Conservation (phyloP, 1,140 invertebrate species). For the Aphaenogaster floridana region DNA sequence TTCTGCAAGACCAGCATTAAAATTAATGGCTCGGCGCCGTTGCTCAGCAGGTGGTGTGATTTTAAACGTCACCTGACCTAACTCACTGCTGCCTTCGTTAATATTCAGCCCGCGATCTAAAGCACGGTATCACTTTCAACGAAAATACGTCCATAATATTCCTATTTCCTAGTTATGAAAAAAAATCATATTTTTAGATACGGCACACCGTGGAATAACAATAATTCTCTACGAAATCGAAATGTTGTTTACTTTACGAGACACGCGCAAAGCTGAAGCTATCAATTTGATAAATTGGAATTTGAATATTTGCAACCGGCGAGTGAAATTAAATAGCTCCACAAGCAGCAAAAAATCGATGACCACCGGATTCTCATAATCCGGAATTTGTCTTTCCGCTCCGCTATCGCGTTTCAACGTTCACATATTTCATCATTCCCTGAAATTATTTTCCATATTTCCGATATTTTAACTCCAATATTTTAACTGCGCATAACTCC, state of each 20-base stretch:
- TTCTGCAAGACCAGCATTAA: conserved; percentile 73
- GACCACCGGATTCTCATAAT: conserved; percentile 44
- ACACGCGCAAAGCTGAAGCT: background rate
- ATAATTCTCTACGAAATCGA: background rate
- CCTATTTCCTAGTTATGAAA: background rate
- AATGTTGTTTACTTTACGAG: conserved; percentile 10
- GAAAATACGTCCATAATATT: conserved; percentile 14
- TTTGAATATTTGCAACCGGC: conserved; percentile 32
- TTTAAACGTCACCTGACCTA: conserved; percentile 65
- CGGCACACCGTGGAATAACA: conserved; percentile 1
- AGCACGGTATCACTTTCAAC: conserved; percentile 7
- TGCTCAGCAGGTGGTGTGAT: conserved; percentile 65
- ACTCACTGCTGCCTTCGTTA: conserved; percentile 45
- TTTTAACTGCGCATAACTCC: conserved; percentile 43
- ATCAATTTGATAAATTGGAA: conserved; percentile 41
- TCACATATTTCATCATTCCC: conserved; percentile 33
- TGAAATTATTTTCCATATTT: conserved; percentile 48
- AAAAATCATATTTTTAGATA: conserved; percentile 22
- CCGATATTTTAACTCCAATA: conserved; percentile 51
- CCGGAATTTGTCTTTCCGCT: conserved; percentile 49
- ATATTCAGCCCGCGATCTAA: conserved; percentile 21
- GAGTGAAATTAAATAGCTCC: conserved; percentile 37
- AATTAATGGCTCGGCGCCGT: conserved; percentile 71
- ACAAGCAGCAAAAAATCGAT: conserved; percentile 33
- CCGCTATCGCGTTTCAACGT: conserved; percentile 18